Conservation (phyloP, 1,140 invertebrate species). For the Luehdorfia chinensis region DNA sequence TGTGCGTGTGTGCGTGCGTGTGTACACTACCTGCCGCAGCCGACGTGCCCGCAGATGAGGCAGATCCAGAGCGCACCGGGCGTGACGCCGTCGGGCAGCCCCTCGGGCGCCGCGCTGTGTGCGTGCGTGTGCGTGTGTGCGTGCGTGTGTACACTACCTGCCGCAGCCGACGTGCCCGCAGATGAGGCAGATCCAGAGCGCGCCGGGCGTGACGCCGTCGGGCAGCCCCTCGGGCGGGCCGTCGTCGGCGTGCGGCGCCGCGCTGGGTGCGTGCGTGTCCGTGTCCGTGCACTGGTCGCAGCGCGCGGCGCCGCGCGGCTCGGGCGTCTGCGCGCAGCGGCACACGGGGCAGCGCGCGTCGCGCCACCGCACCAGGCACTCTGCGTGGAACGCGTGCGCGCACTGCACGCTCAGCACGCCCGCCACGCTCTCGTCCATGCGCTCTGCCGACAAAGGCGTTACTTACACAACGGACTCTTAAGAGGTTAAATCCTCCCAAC, state of each 20-base stretch:
- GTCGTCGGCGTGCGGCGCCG: constrained; percentile 19
- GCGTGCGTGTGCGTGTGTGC: no score
- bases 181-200: constrained; percentile 98
- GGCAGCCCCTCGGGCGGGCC: constrained; percentile 43
- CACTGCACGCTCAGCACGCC: constrained; percentile 98
- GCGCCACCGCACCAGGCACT: constrained; percentile 97
- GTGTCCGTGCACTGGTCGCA: constrained; percentile 87
- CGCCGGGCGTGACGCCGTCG: constrained; percentile 80
- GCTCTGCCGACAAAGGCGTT: constrained; percentile 82
- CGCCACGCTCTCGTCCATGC: constrained; percentile 99
- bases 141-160: no score
- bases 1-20: constrained; percentile 6
- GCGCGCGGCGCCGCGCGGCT: constrained; percentile 88
- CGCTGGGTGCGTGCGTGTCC: constrained; percentile 1
- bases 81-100: constrained; percentile 64
- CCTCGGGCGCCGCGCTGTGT: constrained; percentile 49
- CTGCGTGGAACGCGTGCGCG: constrained; percentile 98
- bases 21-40: constrained; percentile 93
- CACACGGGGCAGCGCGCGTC: constrained; percentile 91
- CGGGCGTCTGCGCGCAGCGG: constrained; percentile 95
- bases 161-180: constrained; percentile 99
- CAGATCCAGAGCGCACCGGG: constrained; percentile 98
- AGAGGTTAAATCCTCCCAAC: no score
- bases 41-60: constrained; percentile 98
- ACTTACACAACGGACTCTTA: no score